Evolutionary conservation across 30 jellyfish, hydroid and myxozoan genomes (phyloP).

Genomic region (Mastigias papua): DNA sequence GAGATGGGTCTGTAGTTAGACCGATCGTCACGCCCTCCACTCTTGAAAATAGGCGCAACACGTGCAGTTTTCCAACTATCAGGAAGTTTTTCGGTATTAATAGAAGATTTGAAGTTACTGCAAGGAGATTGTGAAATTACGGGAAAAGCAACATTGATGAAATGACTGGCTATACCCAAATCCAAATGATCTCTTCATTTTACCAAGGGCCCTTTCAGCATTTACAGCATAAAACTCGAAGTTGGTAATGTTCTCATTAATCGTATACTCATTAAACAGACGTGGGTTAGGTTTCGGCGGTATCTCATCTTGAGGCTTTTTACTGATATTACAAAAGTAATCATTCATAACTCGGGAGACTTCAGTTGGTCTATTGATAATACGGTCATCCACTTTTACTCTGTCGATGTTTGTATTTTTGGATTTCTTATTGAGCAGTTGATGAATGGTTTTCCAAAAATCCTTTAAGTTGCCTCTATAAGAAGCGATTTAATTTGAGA

Average conservation of each 20-base stretch:
- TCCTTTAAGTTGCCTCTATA: no score
- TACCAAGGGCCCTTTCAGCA: no score
- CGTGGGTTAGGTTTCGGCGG: slow-evolving; percentile 50
- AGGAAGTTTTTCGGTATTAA: no score
- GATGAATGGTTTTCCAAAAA: slow-evolving; percentile 20
- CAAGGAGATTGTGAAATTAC: no score
- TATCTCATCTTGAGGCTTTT: slow-evolving; percentile 8
- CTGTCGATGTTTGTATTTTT: slow-evolving; percentile 18
- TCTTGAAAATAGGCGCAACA: no score
- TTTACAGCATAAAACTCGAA: slow-evolving; percentile 10
- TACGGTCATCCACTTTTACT: slow-evolving; percentile 15
- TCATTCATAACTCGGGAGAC: slow-evolving; percentile 36
- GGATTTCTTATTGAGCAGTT: slow-evolving; percentile 13
- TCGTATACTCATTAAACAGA: slow-evolving; percentile 18
- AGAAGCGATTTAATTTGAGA: neutral
- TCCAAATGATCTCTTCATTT: no score
- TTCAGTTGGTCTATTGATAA: neutral
- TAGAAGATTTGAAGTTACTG: no score
- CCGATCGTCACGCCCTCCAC: no score
- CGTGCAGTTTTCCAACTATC: no score
- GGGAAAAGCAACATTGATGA: no score
- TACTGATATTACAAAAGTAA: slow-evolving; percentile 34
- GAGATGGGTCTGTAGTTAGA: no score
- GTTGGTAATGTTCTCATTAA: slow-evolving; percentile 11
- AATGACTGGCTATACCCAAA: no score